phyloP scores from a whole-genome alignment of 92 coral and sea anemone genomes.

The Parazoanthus atlanticus region DNA sequence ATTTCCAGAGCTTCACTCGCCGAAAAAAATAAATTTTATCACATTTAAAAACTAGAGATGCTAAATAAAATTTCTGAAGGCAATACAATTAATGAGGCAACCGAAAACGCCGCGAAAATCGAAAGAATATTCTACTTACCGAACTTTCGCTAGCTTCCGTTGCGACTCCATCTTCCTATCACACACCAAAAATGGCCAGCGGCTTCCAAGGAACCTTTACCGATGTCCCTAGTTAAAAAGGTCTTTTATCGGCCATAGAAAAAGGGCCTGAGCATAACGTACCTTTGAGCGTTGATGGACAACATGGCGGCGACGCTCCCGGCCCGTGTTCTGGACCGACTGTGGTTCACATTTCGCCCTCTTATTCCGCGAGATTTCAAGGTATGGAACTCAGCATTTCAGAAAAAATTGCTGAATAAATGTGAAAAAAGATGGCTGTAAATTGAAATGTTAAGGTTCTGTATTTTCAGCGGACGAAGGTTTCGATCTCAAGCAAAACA shows the following conservation, averaged over 20 bases:
- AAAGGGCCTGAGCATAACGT: constrained; percentile 20
- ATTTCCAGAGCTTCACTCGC: background rate
- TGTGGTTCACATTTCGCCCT: background rate
- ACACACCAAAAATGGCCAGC: constrained; percentile 3
- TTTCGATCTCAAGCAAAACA: background rate
- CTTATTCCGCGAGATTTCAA: background rate
- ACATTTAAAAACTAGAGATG: background rate
- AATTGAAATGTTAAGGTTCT: background rate
- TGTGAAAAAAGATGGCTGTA: background rate
- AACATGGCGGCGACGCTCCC: background rate
- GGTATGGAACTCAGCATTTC: background rate
- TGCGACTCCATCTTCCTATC: constrained; percentile 20
- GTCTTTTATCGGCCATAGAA: constrained; percentile 11
- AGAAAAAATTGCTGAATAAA: background rate
- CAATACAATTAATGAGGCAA: background rate
- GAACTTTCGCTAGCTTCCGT: constrained; percentile 9
- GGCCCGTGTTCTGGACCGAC: background rate
- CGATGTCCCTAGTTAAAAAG: constrained; percentile 8
- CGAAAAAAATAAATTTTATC: background rate
- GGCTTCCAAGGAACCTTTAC: constrained; percentile 26
- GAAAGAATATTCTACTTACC: constrained; percentile 16
- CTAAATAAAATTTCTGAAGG: constrained; percentile 7
- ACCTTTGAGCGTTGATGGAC: background rate
- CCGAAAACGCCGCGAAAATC: background rate
- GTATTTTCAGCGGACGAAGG: background rate